These are phyloP conservation scores for Aptenodytes patagonicus DNA, from an alignment of 2,113 vertebrate species.

Conservation along the genomic window DNA sequence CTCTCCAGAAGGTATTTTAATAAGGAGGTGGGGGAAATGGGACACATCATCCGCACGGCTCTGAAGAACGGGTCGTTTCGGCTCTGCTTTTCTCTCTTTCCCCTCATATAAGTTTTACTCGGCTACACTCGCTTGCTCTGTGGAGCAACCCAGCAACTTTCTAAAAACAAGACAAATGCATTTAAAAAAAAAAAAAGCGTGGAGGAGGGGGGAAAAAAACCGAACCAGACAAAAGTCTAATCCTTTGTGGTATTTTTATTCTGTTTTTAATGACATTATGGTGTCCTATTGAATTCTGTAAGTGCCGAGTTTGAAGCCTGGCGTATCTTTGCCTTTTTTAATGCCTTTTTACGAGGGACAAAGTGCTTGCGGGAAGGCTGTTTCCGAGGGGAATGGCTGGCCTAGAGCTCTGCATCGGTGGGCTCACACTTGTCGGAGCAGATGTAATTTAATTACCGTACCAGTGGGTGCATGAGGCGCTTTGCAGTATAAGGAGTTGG, in stretches of 20 bases:
- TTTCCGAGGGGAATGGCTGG: background rate
- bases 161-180: background rate
- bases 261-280: background rate
- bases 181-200: background rate
- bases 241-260: constrained; percentile 18
- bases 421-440: constrained; percentile 2
- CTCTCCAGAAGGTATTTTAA: constrained; percentile 58
- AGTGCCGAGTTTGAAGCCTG: background rate
- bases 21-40: constrained; percentile 63
- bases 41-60: background rate
- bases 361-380: background rate
- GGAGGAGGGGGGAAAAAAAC: background rate
- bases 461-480: background rate
- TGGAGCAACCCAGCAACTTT: background rate
- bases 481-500: background rate
- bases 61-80: background rate
- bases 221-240: background rate
- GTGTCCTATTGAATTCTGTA: background rate
- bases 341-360: constrained; percentile 8
- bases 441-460: background rate
- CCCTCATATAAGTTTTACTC: background rate
- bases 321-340: background rate
- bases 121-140: rapidly evolving
- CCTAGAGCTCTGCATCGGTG: background rate
- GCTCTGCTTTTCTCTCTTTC: background rate